Base-by-base conservation (phyloP, 2,797 vertebrate genomes). In the Hyperoplus immaculatus region DNA sequence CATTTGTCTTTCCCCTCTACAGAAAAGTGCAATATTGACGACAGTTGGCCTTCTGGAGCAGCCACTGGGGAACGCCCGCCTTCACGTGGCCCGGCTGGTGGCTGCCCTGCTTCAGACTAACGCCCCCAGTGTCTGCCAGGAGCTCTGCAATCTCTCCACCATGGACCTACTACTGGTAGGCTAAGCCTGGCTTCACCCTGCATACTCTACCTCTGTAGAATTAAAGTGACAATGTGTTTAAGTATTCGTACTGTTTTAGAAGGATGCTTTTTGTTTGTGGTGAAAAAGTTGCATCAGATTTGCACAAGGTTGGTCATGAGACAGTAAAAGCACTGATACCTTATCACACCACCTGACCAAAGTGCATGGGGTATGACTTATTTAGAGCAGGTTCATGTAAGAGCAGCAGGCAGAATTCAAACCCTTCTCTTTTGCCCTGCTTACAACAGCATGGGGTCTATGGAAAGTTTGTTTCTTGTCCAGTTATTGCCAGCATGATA, bases 11-110 rank as follows among this genome's bases (percentile, higher is more conserved):
- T 70, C 60, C 39, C 21, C 3, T 54, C 15, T 9, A 21, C 88
- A 97, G 98, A 98, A 97, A 94, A 90, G 94, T 88, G 96, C 97
- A 50, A 98, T 99, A 95, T 95, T 99, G 89, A 99, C 97, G 4
- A 99, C 98, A n/a, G 95, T 99, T 29, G 98, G 98, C 11, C 78
- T 99, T 88, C 92, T 99, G 76, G 97, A 99, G 88, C 97, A 98
- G 94, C 98, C 98, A 0, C 94, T 99, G 87, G 98, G 98, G 43
- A 99, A 97, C 0, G 96, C 97, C 39, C 97, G 98, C 59, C 97
- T 99, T 81, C 98, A 99, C 0, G 96, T 97, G 7, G 96, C 97
- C 45, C 96, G 97, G 4, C 94, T 99, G 43, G 95, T 99, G 81
- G 97, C 98, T 1, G 96, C 97, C 5, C 93, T 99, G 87, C 95